Evolutionary conservation across 2,797 vertebrate species (phyloP).

Genomic region (Sebastes hubbsi): DNA sequence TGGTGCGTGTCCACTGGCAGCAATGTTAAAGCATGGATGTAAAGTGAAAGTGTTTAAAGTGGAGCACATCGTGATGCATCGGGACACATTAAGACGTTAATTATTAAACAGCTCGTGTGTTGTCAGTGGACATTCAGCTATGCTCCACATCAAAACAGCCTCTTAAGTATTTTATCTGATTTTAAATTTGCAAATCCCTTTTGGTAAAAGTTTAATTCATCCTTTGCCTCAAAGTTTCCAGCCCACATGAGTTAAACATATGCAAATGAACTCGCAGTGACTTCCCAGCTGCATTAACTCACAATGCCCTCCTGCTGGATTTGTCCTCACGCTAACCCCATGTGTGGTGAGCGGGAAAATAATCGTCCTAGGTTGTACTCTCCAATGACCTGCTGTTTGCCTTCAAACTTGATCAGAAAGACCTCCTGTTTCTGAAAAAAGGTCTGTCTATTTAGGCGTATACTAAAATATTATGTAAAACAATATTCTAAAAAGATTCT

Average conservation of each 20-base stretch:
- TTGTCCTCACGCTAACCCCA: conserved; percentile 28
- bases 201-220: conserved; percentile 35
- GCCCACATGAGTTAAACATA: conserved; percentile 11
- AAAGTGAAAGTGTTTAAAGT: not conserved
- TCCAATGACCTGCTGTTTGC: conserved; percentile 14
- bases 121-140: not conserved
- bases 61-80: not conserved
- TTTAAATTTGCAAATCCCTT: conserved; percentile 17
- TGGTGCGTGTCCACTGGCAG: not conserved
- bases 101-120: not conserved
- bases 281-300: conserved; percentile 23
- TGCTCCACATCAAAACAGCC: conserved; percentile 2
- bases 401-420: not conserved
- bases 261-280: conserved; percentile 26
- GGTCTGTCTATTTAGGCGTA: not conserved
- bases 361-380: conserved; percentile 1
- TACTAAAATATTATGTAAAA: not conserved
- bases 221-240: conserved; percentile 32
- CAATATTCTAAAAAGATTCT: not conserved
- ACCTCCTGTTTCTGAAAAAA: not conserved
- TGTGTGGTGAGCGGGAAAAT: conserved; percentile 24
- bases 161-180: not conserved
- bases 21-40: not conserved
- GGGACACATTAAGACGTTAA: not conserved
- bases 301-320: conserved; percentile 7